Evolutionary conservation across 92 coral and sea anemone genomes (phyloP), one percentile per base, ranked within the genome.

Genomic region (Scolanthus callimorphus): DNA sequence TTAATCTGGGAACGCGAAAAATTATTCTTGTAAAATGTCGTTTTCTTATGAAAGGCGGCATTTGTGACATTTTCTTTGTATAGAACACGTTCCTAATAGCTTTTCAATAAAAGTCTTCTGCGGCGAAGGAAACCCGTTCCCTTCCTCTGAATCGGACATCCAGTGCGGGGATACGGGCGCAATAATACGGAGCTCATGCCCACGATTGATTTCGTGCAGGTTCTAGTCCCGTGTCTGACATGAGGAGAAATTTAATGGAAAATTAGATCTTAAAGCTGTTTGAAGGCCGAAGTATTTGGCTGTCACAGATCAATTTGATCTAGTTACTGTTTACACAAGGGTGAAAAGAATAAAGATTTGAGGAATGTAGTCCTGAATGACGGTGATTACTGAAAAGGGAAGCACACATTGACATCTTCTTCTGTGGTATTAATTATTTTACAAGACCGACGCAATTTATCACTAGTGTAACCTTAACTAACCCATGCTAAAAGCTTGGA

Each of bases 271-370:
- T 70, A 59, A 50, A 49, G 27, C 31, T 24, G 34, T 55, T 51
- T 60, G 77, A 70, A 69, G 54, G 75, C 46, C 60, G 34, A 54
- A 41, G 67, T 63, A 70, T 65, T 70, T 65, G 71, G 49, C 70
- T 63, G 75, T 70, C 86, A 85, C 25, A 44, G 57, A 55, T 31
- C 63, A 44, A 68, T 60, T 72, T 63, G 55, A 68, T 87, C 62
- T 39, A 67, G 39, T 51, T 56, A 49, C 51, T 83, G 77, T 83
- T 83, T 83, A 73, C 86, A 78, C 11, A 57, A 31, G 37, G n/a
- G 55, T 22, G 51, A 55, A 77, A 71, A 57, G 58, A 51, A 77
- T 51, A 62, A 73, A 41, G 63, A 76, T 60, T 66, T 61, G 25
- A 69, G 70, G 72, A 67, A 71, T 76, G 59, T 60, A 41, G 46